These are phyloP conservation scores for Ommatoiulus sabulosus DNA, from an alignment of 2,888 invertebrate species.

Conservation along the genomic window DNA sequence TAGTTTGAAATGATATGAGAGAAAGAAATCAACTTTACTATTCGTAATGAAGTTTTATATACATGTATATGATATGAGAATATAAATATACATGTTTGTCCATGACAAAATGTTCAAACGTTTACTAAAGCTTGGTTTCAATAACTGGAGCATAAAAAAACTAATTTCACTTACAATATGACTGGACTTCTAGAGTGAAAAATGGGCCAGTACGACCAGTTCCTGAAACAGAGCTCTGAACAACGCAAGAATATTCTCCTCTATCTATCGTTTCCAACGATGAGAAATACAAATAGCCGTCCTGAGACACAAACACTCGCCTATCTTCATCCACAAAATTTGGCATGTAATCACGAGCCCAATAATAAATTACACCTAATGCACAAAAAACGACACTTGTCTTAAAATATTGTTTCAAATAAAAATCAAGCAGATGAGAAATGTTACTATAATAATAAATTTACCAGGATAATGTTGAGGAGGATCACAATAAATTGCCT, in stretches of 20 bases:
- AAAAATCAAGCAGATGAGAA: neutral
- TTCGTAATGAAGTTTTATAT: too few relatives aligned
- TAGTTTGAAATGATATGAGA: too few relatives aligned
- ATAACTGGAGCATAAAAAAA: neutral
- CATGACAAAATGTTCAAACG: too few relatives aligned
- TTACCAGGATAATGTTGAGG: slow-evolving; percentile 87
- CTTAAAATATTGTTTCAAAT: neutral
- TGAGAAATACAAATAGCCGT: slow-evolving; percentile 95
- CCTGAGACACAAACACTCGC: slow-evolving; percentile 91
- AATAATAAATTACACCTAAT: slow-evolving; percentile 83
- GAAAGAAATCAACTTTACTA: too few relatives aligned
- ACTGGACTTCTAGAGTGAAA: slow-evolving; percentile 83
- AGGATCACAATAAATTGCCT: slow-evolving; percentile 91
- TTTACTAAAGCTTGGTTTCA: too few relatives aligned
- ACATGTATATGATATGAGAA: too few relatives aligned
- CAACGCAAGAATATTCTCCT: slow-evolving; percentile 92
- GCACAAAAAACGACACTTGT: neutral
- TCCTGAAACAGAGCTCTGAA: slow-evolving; percentile 86
- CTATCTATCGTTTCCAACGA: slow-evolving; percentile 90
- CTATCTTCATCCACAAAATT: slow-evolving; percentile 94
- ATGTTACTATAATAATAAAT: neutral
- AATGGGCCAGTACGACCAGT: slow-evolving; percentile 91
- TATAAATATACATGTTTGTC: too few relatives aligned
- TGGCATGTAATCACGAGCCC: slow-evolving; percentile 90
- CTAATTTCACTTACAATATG: slow-evolving; percentile 75